These are phyloP conservation scores for Clivina fossor DNA, from an alignment of 2,888 invertebrate genomes.

Conservation along the genomic window DNA sequence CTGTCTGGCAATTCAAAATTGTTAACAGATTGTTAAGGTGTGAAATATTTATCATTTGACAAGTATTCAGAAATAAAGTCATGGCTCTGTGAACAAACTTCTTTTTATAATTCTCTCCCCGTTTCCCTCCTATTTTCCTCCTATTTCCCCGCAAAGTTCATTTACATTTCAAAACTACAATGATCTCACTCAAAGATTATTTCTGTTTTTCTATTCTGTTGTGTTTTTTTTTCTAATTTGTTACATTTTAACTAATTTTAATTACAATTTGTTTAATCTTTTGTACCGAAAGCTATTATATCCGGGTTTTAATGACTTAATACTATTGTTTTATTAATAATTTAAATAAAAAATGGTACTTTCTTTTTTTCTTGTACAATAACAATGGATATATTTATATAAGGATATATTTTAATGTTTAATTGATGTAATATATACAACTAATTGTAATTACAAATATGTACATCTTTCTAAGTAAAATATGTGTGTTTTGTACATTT, in stretches of 20 bases:
- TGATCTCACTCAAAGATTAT: slow-evolving; percentile 26
- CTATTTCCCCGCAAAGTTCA: slow-evolving; percentile 14
- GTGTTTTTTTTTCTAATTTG: slow-evolving; percentile 21
- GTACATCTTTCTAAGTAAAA: no score
- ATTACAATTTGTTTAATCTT: slow-evolving; percentile 22
- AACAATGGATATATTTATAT: no score
- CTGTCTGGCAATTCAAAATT: no score
- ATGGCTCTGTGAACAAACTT: slow-evolving; percentile 13
- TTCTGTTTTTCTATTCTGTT: slow-evolving; percentile 5
- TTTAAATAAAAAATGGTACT: no score
- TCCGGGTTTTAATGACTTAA: no score
- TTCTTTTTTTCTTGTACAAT: no score
- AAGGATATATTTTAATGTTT: no score
- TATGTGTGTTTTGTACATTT: no score
- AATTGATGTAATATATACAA: no score
- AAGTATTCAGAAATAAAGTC: slow-evolving; percentile 24
- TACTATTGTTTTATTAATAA: no score
- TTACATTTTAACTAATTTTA: slow-evolving; percentile 25
- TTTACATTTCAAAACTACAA: slow-evolving; percentile 21
- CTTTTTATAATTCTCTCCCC: slow-evolving; percentile 1
- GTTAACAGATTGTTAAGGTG: slow-evolving; percentile 19
- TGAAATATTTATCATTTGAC: slow-evolving; percentile 32
- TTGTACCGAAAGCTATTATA: no score
- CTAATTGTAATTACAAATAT: no score
- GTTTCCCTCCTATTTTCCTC: slow-evolving; percentile 1